A percentile compares a stretch with the other conserved stretches of the same genome.
These are phyloP conservation scores for Brienomyrus longianalis DNA, from an alignment of 2,113 vertebrate genomes.

Conservation along the genomic window DNA sequence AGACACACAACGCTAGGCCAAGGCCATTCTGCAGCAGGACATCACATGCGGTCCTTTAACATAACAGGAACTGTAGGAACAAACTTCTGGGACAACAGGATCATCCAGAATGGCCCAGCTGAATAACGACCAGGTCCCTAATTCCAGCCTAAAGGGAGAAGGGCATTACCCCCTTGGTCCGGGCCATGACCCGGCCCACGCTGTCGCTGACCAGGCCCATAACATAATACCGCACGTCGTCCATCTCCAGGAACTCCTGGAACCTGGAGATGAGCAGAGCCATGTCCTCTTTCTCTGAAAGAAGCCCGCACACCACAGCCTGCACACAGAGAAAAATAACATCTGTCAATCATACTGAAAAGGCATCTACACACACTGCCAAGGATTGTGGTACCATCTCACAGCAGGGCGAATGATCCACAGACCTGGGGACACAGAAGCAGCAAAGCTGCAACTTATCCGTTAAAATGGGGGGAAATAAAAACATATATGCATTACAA, in stretches of 20 bases:
- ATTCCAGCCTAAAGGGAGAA: background rate
- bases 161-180: conserved; percentile 54
- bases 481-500: background rate
- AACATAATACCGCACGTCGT: conserved; percentile 78
- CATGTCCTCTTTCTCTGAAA: conserved; percentile 59
- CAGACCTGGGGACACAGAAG: background rate
- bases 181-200: conserved; percentile 58
- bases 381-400: no score
- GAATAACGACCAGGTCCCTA: background rate
- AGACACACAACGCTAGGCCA: background rate
- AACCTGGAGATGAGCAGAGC: conserved; percentile 76
- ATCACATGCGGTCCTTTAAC: background rate
- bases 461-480: background rate
- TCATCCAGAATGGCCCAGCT: background rate
- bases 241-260: conserved; percentile 75
- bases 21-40: background rate
- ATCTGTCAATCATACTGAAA: background rate
- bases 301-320: conserved; percentile 65
- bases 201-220: conserved; percentile 62
- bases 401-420: background rate
- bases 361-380: background rate
- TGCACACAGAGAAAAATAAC: conserved; percentile 36
- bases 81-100: background rate
- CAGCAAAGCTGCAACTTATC: background rate
- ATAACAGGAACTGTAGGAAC: background rate